A percentile compares a stretch with the other conserved stretches of the same genome.
phyloP scores from a whole-genome alignment of 2,888 invertebrate genomes.

The Muscina levida region DNA sequence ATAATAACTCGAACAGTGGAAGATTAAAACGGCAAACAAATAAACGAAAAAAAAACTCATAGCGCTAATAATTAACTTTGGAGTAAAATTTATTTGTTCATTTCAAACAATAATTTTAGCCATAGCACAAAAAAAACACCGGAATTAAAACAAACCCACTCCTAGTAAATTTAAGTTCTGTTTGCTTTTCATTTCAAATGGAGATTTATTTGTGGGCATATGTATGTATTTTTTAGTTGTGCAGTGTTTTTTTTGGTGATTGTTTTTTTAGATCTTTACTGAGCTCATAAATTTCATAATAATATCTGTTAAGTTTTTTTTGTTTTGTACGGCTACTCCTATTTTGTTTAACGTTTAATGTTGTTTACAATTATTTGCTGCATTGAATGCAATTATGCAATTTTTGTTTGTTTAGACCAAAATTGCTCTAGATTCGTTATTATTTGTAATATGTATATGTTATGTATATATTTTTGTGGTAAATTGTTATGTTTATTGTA shows the following conservation, averaged over 20 bases:
- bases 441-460: background rate
- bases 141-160: conserved; percentile 12
- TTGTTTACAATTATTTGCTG: background rate
- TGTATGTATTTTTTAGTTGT: no score
- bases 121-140: background rate
- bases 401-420: conserved; percentile 26
- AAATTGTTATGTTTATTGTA: no score
- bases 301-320: conserved; percentile 17
- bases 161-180: conserved; percentile 14
- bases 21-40: no score
- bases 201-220: conserved; percentile 32
- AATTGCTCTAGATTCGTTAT: conserved; percentile 11
- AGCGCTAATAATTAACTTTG: conserved; percentile 28
- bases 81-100: conserved; percentile 31
- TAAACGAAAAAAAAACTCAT: background rate
- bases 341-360: background rate
- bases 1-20: no score
- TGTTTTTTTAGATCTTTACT: conserved; percentile 10
- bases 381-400: conserved; percentile 4
- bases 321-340: background rate
- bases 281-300: conserved; percentile 20
- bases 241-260: no score
- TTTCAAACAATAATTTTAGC: conserved; percentile 34
- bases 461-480: no score
- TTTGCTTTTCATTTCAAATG: conserved; percentile 1